Conservation (phyloP, 2,888 invertebrate species). For the Tenthredo distinguenda region DNA sequence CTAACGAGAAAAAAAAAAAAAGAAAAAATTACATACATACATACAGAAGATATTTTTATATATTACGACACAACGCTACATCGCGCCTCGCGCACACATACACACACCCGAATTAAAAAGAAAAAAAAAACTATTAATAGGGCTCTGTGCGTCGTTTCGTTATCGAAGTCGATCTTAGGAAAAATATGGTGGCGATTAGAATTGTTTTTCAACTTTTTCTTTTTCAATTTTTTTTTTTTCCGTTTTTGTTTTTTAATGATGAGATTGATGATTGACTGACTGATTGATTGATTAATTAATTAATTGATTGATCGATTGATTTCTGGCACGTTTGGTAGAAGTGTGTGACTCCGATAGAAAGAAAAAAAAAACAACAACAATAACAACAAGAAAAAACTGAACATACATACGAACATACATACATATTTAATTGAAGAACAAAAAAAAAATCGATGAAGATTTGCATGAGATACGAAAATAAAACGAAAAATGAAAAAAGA, state of each 20-base stretch:
- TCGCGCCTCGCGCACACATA: background rate
- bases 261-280: background rate
- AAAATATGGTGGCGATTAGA: background rate
- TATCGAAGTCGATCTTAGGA: background rate
- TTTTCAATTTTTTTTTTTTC: background rate
- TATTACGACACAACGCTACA: constrained; percentile 24
- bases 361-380: background rate
- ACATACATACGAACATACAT: background rate
- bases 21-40: constrained; percentile 57
- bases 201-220: background rate
- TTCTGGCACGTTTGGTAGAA: background rate
- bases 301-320: background rate
- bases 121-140: background rate
- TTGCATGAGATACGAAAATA: background rate
- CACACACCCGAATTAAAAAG: background rate
- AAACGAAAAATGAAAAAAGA: background rate
- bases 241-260: background rate
- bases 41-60: constrained; percentile 57
- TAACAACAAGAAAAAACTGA: background rate
- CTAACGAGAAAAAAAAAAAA: constrained; percentile 28
- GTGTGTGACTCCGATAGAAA: background rate
- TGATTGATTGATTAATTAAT: background rate
- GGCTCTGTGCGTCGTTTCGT: background rate
- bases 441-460: background rate
- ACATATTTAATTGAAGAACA: background rate